These are phyloP conservation scores for Orchestia grillus DNA, from an alignment of 1,140 invertebrate genomes.

Conservation along the genomic window DNA sequence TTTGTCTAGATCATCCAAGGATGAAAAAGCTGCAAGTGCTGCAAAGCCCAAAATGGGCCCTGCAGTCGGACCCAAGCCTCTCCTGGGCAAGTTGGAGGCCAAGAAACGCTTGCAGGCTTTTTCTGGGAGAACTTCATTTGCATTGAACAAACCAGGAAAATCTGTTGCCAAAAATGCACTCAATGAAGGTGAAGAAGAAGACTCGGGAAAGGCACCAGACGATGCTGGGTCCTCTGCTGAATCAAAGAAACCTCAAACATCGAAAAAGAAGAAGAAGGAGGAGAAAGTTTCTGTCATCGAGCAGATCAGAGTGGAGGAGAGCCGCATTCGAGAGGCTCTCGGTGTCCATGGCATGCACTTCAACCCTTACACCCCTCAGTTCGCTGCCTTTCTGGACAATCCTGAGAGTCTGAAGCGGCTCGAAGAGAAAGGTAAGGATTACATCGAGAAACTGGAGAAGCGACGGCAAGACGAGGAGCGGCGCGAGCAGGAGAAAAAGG, in stretches of 20 bases:
- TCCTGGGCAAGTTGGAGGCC: conserved; percentile 42
- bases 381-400: conserved; percentile 61
- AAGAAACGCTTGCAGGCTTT: conserved; percentile 51
- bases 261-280: conserved; percentile 63
- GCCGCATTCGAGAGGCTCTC: conserved; percentile 60
- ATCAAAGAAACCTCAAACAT: neutral
- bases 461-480: conserved; percentile 24
- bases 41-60: neutral
- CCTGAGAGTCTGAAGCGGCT: conserved; percentile 62
- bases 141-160: conserved; percentile 56
- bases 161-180: conserved; percentile 58
- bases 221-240: neutral
- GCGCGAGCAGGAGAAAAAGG: neutral
- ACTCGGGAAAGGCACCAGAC: neutral
- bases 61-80: neutral
- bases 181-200: conserved; percentile 58
- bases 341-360: conserved; percentile 62
- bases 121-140: conserved; percentile 59
- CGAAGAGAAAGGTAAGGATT: conserved; percentile 59
- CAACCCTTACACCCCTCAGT: conserved; percentile 62
- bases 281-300: conserved; percentile 65
- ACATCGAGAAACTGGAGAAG: conserved; percentile 59
- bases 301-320: conserved; percentile 62
- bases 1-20: neutral
- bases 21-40: neutral